phyloP scores from a whole-genome alignment of 92 coral and sea anemone genomes.

The Hydrozoanthus gracilis region DNA sequence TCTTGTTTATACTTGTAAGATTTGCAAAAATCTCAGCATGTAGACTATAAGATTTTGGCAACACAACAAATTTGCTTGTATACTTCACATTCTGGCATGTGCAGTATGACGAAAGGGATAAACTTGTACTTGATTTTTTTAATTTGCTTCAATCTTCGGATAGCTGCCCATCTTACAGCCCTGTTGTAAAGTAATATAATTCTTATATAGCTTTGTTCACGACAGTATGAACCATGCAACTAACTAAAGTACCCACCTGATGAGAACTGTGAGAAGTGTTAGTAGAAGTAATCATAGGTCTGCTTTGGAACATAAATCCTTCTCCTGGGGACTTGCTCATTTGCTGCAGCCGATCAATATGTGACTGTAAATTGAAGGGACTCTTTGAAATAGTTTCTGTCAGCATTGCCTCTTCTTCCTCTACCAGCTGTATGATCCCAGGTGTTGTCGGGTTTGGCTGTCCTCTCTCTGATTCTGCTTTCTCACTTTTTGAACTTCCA shows the following conservation, averaged over 20 bases:
- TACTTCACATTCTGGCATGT: no score
- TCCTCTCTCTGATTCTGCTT: background rate
- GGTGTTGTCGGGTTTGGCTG: slow-evolving; percentile 21
- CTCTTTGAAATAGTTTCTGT: slow-evolving; percentile 50
- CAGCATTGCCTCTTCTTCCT: slow-evolving; percentile 47
- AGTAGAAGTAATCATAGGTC: slow-evolving; percentile 78
- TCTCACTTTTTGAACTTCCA: background rate
- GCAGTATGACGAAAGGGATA: no score
- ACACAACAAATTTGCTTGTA: no score
- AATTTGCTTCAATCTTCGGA: no score
- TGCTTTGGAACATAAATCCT: slow-evolving; percentile 80
- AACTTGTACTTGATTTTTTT: no score
- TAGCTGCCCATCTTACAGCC: no score
- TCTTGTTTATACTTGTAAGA: no score
- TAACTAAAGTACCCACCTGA: slow-evolving; percentile 16
- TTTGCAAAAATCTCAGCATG: no score
- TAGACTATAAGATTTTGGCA: no score
- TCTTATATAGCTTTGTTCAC: background rate
- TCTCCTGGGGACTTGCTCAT: slow-evolving; percentile 92
- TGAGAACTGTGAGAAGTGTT: background rate
- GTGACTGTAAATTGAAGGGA: slow-evolving; percentile 76
- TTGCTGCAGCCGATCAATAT: slow-evolving; percentile 67
- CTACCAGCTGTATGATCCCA: slow-evolving; percentile 12
- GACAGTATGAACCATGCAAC: background rate
- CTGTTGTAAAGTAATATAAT: no score